Evolutionary conservation across 2,888 invertebrate genomes (phyloP), one percentile per base, ranked within the genome.

Genomic region (Trichogramma dendrolimi): DNA sequence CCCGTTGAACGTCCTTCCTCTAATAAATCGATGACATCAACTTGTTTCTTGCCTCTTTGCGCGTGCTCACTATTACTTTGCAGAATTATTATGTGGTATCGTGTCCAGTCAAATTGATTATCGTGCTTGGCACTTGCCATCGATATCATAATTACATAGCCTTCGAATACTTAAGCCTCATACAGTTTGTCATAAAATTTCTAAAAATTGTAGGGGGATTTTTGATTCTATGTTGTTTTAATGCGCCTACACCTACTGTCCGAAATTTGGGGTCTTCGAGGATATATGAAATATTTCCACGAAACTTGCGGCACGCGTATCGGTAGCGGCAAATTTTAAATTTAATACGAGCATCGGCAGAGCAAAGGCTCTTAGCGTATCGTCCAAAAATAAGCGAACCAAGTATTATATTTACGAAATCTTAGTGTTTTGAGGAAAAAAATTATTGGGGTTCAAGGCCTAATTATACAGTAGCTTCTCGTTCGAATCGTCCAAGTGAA

Each of bases 381-480:
- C 7, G 52, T 38, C 14, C 6, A 39, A 14, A 52, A 63, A 66
- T 58, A 55, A 57, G 61, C 55, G 59, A 63, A 66, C 63, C 61
- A 66, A 66, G 63, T 66, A 66, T 66, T 57, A 61, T 66, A 55
- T 63, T 66, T 60, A 57, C 63, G 69, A 65, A 71, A 70, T 71
- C 69, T 67, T 67, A 69, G 70, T 68, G 70, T 71, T 75, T 69
- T 68, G 61, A 69, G 69, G 67, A 67, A 71, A 71, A 70, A 70
- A 70, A 69, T 70, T 27, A 27, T 27, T 27, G 72, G 75, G 69
- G 72, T 69, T 62, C 65, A 68, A 70, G 68, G 69, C 69, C 72
- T 79, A 79, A 79, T 79, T 79, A 79, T 79, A 79, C 75, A 75
- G 79, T 79, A 79, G 79, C 77, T 72, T 72, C 71, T 66, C 67